Conservation (phyloP, 2,113 vertebrate genomes). For the Tautogolabrus adspersus region DNA sequence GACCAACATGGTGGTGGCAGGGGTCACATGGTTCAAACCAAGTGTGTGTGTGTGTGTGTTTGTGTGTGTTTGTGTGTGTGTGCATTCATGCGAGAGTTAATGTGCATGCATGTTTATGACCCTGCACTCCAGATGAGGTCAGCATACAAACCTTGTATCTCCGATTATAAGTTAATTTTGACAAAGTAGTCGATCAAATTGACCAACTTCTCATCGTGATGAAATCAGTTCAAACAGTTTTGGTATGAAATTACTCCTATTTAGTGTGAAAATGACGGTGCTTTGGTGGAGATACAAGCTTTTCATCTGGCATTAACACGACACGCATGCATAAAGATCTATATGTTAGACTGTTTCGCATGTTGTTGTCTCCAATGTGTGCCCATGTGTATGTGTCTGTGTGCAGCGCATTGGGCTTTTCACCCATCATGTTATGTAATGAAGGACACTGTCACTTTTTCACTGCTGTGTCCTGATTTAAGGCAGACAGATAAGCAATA, state of each 20-base stretch:
- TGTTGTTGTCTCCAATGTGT: neutral
- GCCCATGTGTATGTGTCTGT: neutral
- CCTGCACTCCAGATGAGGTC: constrained; percentile 4
- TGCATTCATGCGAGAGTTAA: neutral
- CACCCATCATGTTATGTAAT: constrained; percentile 58
- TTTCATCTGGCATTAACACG: neutral
- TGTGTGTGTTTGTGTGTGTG: neutral
- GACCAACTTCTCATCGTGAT: neutral
- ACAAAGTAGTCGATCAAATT: neutral
- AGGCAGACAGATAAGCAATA: constrained; percentile 53
- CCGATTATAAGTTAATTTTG: neutral
- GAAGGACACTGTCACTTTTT: constrained; percentile 60
- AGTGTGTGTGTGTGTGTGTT: neutral
- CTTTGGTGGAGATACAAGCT: neutral
- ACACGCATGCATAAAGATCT: neutral
- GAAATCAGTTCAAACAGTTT: neutral
- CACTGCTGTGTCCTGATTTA: constrained; percentile 57
- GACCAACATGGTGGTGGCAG: constrained; percentile 6
- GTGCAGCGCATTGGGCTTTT: constrained; percentile 21
- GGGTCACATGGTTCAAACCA: constrained; percentile 44
- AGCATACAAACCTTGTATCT: neutral
- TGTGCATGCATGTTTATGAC: neutral
- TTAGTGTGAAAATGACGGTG: too few relatives aligned
- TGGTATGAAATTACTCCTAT: neutral
- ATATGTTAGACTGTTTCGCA: constrained; percentile 14